Evolutionary conservation across 2,888 invertebrate species (phyloP).

Genomic region (Coelinius sp.): DNA sequence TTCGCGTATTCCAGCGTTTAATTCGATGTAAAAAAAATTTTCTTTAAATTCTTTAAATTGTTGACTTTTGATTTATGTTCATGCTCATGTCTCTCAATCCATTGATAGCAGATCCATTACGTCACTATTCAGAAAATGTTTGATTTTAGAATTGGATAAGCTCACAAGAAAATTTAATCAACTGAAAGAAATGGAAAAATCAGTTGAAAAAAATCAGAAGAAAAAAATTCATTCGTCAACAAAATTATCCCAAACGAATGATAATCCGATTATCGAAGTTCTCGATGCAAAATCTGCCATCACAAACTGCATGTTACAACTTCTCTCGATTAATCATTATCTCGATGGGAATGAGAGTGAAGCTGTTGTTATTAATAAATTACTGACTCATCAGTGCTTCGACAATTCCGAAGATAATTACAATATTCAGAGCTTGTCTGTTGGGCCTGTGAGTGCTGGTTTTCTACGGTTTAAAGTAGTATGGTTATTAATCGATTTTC

Average conservation of each 20-base stretch:
- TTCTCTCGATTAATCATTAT: not conserved
- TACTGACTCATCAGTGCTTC: constrained; percentile 2
- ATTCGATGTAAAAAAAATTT: no score
- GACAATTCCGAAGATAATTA: not conserved
- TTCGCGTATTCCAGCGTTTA: no score
- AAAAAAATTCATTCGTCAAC: not conserved
- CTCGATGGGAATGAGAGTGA: constrained; percentile 2
- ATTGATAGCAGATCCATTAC: no score
- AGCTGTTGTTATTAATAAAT: not conserved
- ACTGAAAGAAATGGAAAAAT: not conserved
- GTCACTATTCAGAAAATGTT: not conserved
- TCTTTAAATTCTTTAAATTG: no score
- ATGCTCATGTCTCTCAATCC: no score
- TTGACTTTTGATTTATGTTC: no score
- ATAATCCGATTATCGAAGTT: not conserved
- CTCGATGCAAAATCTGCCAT: not conserved
- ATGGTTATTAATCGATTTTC: no score
- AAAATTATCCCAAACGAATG: not conserved
- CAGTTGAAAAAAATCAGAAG: not conserved
- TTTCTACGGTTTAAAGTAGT: not conserved
- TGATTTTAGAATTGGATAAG: constrained; percentile 7
- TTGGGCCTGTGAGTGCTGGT: constrained; percentile 12
- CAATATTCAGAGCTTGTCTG: constrained; percentile 10
- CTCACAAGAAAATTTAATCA: not conserved
- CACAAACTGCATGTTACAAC: not conserved